phyloP scores from a whole-genome alignment of 2,113 vertebrate species.

The Pseudopipra pipra region DNA sequence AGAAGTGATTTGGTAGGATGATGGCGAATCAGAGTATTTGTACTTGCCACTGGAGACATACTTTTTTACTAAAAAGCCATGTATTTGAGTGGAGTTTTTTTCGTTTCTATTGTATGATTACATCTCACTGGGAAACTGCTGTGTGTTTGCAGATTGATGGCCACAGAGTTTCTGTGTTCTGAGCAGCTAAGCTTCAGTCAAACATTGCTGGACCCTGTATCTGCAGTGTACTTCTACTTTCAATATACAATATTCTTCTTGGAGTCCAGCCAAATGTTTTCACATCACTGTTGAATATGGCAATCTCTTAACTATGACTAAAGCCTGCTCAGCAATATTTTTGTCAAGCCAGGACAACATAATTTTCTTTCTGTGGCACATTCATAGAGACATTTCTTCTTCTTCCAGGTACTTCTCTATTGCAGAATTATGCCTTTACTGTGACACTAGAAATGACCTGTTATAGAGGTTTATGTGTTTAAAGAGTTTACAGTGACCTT shows the following conservation, averaged over 20 bases:
- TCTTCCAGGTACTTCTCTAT: background rate
- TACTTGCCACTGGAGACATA: background rate
- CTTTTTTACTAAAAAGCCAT: background rate
- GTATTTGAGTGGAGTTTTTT: background rate
- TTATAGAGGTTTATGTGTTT: background rate
- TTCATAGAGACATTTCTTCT: background rate
- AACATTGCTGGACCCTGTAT: background rate
- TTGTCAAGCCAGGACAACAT: background rate
- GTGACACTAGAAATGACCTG: background rate
- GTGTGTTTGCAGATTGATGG: background rate
- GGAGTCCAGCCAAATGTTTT: background rate
- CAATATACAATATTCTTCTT: background rate
- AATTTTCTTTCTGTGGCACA: background rate
- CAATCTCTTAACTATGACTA: background rate
- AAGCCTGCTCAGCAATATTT: background rate
- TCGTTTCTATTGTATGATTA: background rate
- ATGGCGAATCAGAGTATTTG: background rate
- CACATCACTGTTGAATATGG: background rate
- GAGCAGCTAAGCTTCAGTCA: background rate
- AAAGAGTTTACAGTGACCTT: background rate
- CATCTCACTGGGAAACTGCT: background rate
- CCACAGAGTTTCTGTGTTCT: background rate
- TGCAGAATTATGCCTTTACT: background rate
- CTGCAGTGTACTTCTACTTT: background rate
- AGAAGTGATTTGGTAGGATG: background rate